These are phyloP conservation scores for Papilio polytes DNA, from an alignment of 1,140 invertebrate species.

Conservation along the genomic window DNA sequence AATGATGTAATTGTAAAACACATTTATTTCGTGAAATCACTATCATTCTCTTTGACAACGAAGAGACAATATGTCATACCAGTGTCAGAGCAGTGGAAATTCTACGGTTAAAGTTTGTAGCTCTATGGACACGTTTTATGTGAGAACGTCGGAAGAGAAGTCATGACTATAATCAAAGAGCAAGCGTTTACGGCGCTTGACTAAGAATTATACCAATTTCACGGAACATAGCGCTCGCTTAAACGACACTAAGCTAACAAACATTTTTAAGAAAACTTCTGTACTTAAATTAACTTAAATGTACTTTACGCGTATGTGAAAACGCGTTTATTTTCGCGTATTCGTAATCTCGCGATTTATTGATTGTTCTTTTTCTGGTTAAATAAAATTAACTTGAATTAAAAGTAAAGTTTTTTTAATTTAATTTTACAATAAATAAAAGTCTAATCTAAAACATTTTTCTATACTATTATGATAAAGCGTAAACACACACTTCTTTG, in stretches of 20 bases:
- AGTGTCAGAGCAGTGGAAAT: background rate
- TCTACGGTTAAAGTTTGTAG: background rate
- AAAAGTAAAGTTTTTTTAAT: too few species aligned
- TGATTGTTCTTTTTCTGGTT: too few species aligned
- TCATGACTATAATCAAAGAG: background rate
- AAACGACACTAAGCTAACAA: conserved; percentile 10
- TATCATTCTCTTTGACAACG: too few species aligned
- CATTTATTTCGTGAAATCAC: too few species aligned
- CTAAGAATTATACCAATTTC: conserved; percentile 26
- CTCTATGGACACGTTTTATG: background rate
- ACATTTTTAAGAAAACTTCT: background rate
- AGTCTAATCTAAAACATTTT: too few species aligned
- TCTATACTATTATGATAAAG: too few species aligned
- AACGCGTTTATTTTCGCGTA: background rate
- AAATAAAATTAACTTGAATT: too few species aligned
- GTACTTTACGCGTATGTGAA: background rate
- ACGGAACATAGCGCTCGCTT: background rate
- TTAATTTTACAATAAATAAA: too few species aligned
- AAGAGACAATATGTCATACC: too few species aligned
- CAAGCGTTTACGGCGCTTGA: conserved; percentile 2
- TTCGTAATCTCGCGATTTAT: background rate
- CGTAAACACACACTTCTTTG: too few species aligned
- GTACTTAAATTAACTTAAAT: background rate
- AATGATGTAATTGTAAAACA: too few species aligned
- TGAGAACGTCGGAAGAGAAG: conserved; percentile 2